Conservation (phyloP, 2,797 vertebrate species). For the Lemur catta region DNA sequence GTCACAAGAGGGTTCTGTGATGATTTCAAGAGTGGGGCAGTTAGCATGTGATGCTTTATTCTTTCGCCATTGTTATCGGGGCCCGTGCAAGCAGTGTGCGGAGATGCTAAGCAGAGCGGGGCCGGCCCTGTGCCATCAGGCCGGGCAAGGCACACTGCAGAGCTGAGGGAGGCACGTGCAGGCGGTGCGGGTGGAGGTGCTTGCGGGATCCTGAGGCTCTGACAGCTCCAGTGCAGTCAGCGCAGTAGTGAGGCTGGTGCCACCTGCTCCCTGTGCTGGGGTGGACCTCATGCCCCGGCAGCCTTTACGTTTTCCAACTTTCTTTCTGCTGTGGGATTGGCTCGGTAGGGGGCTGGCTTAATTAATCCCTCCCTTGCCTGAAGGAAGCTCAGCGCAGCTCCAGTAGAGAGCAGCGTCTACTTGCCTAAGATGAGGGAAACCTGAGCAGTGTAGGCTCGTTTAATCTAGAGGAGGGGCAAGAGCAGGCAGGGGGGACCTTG, state of each 20-base stretch:
- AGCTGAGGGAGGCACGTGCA: rapidly evolving
- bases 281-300: too few species aligned
- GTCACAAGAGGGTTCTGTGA: not conserved
- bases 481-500: not conserved
- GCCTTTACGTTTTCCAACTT: not conserved
- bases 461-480: not conserved
- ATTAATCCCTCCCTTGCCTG: not conserved
- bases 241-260: not conserved
- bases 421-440: not conserved
- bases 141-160: not conserved
- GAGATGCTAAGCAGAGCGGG: not conserved
- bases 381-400: not conserved
- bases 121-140: not conserved
- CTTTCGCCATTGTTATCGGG: rapidly evolving
- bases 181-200: rapidly evolving
- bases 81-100: not conserved
- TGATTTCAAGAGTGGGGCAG: not conserved
- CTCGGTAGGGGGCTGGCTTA: not conserved
- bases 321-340: not conserved
- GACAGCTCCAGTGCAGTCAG: not conserved
- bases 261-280: not conserved
- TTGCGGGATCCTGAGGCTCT: rapidly evolving
- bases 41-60: rapidly evolving
- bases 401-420: not conserved
- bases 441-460: not conserved